A percentile compares a stretch with the other conserved stretches of the same genome.
These are phyloP conservation scores for Amphibalanus amphitrite DNA, from an alignment of 1,140 invertebrate species.

Conservation along the genomic window DNA sequence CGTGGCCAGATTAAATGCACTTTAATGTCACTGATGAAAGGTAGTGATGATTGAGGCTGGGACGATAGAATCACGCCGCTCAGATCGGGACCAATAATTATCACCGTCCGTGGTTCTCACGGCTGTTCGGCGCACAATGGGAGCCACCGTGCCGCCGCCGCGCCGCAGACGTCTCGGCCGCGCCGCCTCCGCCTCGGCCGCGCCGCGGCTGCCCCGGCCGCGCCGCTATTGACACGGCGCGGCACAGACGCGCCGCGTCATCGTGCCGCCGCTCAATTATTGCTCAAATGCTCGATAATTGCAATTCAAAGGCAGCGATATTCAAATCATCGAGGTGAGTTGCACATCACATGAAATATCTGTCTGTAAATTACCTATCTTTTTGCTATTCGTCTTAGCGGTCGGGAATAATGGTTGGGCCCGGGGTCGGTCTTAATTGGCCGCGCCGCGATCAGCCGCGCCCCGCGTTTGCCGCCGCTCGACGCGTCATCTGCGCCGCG, in stretches of 20 bases:
- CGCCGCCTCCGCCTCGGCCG: no score
- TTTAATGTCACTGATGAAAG: background rate
- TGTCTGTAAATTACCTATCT: conserved; percentile 2
- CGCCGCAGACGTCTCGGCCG: no score
- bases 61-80: background rate
- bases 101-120: background rate
- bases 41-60: background rate
- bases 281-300: background rate
- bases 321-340: background rate
- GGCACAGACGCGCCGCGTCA: background rate
- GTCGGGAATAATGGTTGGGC: background rate
- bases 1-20: background rate
- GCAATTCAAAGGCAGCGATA: conserved; percentile 1
- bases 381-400: background rate
- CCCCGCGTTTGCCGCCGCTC: background rate
- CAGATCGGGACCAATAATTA: background rate
- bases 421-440: background rate
- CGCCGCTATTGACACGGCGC: background rate
- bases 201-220: no score
- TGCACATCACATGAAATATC: background rate
- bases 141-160: no score
- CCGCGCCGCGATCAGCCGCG: background rate
- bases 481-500: background rate
- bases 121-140: background rate
- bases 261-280: background rate